These are phyloP conservation scores for Guaruba guarouba DNA, from an alignment of 2,113 vertebrate species.

Conservation along the genomic window DNA sequence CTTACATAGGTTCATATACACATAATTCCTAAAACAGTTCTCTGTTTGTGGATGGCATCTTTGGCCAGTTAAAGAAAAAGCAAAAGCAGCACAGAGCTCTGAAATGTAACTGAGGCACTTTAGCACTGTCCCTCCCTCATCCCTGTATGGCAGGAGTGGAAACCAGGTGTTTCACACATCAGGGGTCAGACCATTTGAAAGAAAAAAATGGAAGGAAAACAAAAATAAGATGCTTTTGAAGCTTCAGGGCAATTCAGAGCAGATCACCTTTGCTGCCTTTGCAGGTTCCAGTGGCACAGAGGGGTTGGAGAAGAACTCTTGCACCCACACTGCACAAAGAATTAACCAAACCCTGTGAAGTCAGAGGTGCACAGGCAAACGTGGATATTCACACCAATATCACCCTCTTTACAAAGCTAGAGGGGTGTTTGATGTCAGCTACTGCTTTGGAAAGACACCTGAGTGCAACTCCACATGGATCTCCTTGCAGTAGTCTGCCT, in stretches of 20 bases:
- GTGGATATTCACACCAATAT: background rate
- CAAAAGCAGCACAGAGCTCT: background rate
- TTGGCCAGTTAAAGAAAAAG: background rate
- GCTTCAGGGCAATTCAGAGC: background rate
- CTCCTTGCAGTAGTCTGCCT: background rate
- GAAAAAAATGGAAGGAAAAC: background rate
- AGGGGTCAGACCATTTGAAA: background rate
- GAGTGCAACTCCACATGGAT: fast-evolving
- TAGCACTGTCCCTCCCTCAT: background rate
- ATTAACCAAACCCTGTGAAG: background rate
- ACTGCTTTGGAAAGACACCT: background rate
- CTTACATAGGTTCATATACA: fast-evolving
- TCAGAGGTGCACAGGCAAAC: fast-evolving
- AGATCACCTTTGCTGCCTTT: background rate
- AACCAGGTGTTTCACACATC: fast-evolving
- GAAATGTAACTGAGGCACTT: background rate
- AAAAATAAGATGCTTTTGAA: background rate
- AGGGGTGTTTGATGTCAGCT: background rate
- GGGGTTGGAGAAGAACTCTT: fast-evolving
- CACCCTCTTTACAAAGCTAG: background rate
- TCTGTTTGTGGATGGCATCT: background rate
- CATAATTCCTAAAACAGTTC: fast-evolving
- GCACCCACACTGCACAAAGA: fast-evolving
- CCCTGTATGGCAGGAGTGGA: fast-evolving
- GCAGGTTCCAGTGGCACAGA: background rate